These are phyloP conservation scores for Drosophila tripunctata DNA, from an alignment of 2,888 invertebrate species.

Conservation along the genomic window DNA sequence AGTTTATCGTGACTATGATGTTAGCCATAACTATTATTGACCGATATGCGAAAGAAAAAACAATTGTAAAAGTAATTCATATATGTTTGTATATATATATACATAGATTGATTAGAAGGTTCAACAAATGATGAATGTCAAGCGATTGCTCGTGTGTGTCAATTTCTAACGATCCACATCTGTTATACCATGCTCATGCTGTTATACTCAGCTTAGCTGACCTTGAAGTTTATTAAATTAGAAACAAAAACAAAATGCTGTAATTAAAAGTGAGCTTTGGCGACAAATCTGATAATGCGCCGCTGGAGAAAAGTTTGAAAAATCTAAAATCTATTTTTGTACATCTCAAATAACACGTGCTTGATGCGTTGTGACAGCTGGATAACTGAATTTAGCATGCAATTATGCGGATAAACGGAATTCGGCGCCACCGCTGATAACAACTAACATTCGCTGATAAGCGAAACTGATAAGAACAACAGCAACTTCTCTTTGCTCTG, in stretches of 20 bases:
- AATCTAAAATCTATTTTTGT: too few relatives aligned
- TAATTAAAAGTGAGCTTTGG: slow-evolving; percentile 60
- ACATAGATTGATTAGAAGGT: slow-evolving; percentile 18
- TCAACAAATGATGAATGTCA: slow-evolving; percentile 30
- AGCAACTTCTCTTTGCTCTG: slow-evolving; percentile 31
- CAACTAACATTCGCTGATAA: slow-evolving; percentile 36
- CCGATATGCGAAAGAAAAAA: slow-evolving; percentile 26
- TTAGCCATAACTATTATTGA: slow-evolving; percentile 8
- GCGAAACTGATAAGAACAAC: slow-evolving; percentile 50
- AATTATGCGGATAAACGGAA: slow-evolving; percentile 29
- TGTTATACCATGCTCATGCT: slow-evolving; percentile 15
- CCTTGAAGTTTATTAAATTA: slow-evolving; percentile 64
- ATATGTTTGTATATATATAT: too few relatives aligned
- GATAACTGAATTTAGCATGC: slow-evolving; percentile 25
- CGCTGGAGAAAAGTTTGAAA: background rate
- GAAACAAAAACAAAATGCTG: slow-evolving; percentile 34
- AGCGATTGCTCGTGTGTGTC: slow-evolving; percentile 10
- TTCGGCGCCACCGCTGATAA: slow-evolving; percentile 39
- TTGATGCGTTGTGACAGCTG: slow-evolving; percentile 15
- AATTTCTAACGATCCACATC: slow-evolving; percentile 10
- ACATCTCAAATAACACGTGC: too few relatives aligned
- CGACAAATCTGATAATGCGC: slow-evolving; percentile 36
- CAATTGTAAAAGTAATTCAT: background rate
- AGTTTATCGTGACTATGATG: slow-evolving; percentile 42
- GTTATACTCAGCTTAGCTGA: slow-evolving; percentile 31